phyloP scores from a whole-genome alignment of 37 sponge, comb jelly and placozoan species.

The Haliclona indistincta region DNA sequence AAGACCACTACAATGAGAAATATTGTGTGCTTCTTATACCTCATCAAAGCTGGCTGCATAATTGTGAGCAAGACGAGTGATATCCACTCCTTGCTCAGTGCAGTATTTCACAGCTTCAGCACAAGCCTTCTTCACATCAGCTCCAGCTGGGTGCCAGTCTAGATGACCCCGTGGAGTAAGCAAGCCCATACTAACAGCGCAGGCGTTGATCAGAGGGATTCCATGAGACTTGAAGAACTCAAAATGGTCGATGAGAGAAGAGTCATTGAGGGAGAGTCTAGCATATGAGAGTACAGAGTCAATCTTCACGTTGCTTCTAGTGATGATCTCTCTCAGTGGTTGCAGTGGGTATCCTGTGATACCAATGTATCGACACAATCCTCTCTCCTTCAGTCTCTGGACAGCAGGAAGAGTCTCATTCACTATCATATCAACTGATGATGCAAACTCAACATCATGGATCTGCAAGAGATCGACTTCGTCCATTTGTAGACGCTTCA shows the following conservation, averaged over 20 bases:
- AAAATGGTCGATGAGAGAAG: slow-evolving; percentile 61
- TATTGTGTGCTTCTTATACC: slow-evolving; percentile 31
- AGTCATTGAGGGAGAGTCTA: slow-evolving; percentile 78
- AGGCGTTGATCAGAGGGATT: slow-evolving; percentile 88
- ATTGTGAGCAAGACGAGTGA: slow-evolving; percentile 63
- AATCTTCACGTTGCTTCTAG: slow-evolving; percentile 59
- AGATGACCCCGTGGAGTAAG: slow-evolving; percentile 46
- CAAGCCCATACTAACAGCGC: slow-evolving; percentile 89
- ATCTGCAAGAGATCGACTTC: slow-evolving; percentile 85
- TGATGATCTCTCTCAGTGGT: slow-evolving; percentile 45
- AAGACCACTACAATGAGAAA: too few relatives aligned
- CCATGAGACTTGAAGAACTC: slow-evolving; percentile 66
- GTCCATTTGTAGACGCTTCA: slow-evolving; percentile 64
- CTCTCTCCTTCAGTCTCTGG: slow-evolving; percentile 69
- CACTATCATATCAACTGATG: slow-evolving; percentile 69
- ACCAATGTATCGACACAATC: slow-evolving; percentile 87
- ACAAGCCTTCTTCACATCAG: slow-evolving; percentile 73
- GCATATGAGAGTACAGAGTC: slow-evolving; percentile 86
- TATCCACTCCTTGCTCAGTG: slow-evolving; percentile 57
- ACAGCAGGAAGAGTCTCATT: slow-evolving; percentile 88
- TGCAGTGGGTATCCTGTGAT: slow-evolving; percentile 89
- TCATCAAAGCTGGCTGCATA: slow-evolving; percentile 51
- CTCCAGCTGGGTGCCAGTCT: slow-evolving; percentile 83
- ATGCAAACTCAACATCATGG: slow-evolving; percentile 96
- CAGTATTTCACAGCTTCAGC: slow-evolving; percentile 73